These are phyloP conservation scores for Argyresthia goedartella DNA, from an alignment of 2,888 invertebrate species.

Conservation along the genomic window DNA sequence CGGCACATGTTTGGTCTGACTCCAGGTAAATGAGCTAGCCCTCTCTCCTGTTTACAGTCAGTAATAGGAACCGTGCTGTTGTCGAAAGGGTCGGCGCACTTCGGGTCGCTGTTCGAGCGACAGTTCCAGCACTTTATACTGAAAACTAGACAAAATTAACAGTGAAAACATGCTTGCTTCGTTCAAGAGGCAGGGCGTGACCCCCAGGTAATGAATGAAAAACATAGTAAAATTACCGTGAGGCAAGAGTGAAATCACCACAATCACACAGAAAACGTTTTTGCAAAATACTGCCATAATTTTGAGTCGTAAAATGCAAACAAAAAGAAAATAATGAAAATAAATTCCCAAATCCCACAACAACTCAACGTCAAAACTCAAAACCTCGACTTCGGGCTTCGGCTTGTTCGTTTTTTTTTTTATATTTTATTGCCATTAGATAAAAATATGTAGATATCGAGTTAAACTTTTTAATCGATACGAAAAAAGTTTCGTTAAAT, in stretches of 20 bases:
- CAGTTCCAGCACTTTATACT: slow-evolving; percentile 93
- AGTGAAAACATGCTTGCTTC: not conserved
- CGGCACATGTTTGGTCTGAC: slow-evolving; percentile 87
- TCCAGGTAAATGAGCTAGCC: slow-evolving; percentile 76
- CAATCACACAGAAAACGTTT: not conserved
- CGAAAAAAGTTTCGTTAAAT: too few species aligned
- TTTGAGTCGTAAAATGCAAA: not conserved
- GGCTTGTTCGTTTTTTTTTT: not conserved
- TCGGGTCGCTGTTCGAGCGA: slow-evolving; percentile 88
- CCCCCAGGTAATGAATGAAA: slow-evolving; percentile 14
- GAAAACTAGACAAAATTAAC: slow-evolving; percentile 45
- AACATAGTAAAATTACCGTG: slow-evolving; percentile 19
- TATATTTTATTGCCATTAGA: too few species aligned
- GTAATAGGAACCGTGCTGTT: slow-evolving; percentile 89
- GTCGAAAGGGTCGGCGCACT: slow-evolving; percentile 93
- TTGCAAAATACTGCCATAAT: not conserved
- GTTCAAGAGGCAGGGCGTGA: slow-evolving; percentile 29
- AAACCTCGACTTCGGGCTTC: not conserved
- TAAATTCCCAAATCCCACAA: not conserved
- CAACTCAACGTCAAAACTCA: not conserved
- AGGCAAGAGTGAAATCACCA: slow-evolving; percentile 16
- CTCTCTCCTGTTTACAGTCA: slow-evolving; percentile 77
- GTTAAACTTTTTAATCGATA: too few species aligned
- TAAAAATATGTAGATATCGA: too few species aligned
- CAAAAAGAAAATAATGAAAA: not conserved